A percentile compares a stretch with the other conserved stretches of the same genome.
Evolutionary conservation across 2,888 invertebrate species (phyloP).

Genomic region (Lasioglossum malachurum): DNA sequence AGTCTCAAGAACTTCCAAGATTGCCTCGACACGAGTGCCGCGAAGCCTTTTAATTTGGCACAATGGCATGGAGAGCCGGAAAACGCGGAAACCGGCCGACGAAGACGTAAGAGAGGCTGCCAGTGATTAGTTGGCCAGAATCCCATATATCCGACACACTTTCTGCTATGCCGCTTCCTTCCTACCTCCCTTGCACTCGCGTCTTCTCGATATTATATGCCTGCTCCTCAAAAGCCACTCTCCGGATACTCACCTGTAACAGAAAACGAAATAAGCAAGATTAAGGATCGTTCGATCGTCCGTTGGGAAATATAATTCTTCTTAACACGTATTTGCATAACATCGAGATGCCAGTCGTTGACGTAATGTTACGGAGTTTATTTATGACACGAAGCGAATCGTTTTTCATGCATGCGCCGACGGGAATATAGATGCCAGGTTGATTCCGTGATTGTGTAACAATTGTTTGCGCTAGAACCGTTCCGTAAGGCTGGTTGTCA

Average conservation of each 20-base stretch:
- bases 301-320: neutral
- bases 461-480: neutral
- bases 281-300: neutral
- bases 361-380: neutral
- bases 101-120: constrained; percentile 13
- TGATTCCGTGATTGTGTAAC: neutral
- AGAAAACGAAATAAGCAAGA: constrained; percentile 8
- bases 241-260: constrained; percentile 66
- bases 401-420: neutral
- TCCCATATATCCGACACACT: constrained; percentile 10
- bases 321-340: neutral
- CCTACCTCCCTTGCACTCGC: constrained; percentile 8
- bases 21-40: constrained; percentile 24
- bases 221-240: neutral
- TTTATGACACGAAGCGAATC: neutral
- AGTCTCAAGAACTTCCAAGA: constrained; percentile 35
- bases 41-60: constrained; percentile 56
- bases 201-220: constrained; percentile 17
- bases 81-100: constrained; percentile 24
- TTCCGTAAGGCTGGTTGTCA: neutral
- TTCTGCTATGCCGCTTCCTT: constrained; percentile 12
- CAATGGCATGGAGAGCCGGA: constrained; percentile 23
- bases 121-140: constrained; percentile 38
- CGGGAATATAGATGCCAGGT: neutral
- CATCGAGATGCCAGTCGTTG: neutral